phyloP scores from a whole-genome alignment of 2,113 vertebrate genomes.

The Ursus arctos region DNA sequence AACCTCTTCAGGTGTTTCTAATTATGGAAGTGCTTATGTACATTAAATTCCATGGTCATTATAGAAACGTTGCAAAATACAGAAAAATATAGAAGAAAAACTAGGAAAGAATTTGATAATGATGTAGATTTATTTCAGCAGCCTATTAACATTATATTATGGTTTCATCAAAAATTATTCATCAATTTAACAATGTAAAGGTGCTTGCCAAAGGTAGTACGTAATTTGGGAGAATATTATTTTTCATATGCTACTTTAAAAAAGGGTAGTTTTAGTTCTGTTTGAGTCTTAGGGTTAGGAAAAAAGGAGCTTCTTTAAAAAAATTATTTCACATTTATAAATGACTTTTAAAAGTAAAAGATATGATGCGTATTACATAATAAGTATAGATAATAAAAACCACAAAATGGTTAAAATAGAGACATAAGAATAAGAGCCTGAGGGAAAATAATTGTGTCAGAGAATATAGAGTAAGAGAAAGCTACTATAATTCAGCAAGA shows the following conservation, averaged over 20 bases:
- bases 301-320: neutral
- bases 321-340: constrained; percentile 13
- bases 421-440: neutral
- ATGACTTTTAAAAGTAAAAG: constrained; percentile 56
- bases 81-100: constrained; percentile 23
- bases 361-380: neutral
- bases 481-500: neutral
- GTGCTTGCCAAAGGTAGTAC: neutral
- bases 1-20: neutral
- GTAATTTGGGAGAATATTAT: neutral
- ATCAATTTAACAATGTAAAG: neutral
- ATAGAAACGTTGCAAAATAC: constrained; percentile 10
- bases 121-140: constrained; percentile 14
- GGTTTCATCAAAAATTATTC: constrained; percentile 9
- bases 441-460: neutral
- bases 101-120: constrained; percentile 23
- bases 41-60: neutral
- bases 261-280: neutral
- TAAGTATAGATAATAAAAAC: neutral
- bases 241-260: neutral
- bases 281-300: constrained; percentile 41
- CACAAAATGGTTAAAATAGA: neutral
- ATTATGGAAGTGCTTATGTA: neutral
- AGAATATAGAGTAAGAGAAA: neutral
- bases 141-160: neutral